Percentiles rank a stretch among this genome's conserved stretches.
These are phyloP conservation scores for Hypomecis atomaria DNA, from an alignment of 2,888 invertebrate genomes.

Conservation along the genomic window DNA sequence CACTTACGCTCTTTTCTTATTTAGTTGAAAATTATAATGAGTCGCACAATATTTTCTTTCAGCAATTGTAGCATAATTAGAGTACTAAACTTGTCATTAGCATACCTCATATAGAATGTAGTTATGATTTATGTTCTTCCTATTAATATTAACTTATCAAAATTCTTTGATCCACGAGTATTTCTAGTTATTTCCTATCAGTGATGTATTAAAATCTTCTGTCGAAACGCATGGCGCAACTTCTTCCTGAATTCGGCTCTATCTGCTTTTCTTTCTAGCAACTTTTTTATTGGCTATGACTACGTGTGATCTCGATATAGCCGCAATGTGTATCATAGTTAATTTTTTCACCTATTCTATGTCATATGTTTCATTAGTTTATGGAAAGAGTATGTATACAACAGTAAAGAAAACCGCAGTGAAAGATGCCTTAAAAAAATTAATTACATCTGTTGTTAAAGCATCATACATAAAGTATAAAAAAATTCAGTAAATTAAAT, in stretches of 20 bases:
- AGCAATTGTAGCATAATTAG: no score
- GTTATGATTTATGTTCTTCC: background rate
- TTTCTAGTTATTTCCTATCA: background rate
- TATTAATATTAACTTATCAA: background rate
- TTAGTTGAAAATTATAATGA: background rate
- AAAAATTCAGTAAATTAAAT: no score
- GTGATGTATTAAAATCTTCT: slow-evolving; percentile 1
- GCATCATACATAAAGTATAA: no score
- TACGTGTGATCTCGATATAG: background rate
- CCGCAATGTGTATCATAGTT: no score
- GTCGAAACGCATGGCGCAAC: slow-evolving; percentile 20
- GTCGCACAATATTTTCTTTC: no score
- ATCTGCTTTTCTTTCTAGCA: slow-evolving; percentile 12
- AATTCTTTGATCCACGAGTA: background rate
- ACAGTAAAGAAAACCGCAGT: no score
- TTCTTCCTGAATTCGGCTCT: slow-evolving; percentile 6
- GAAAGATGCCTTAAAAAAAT: no score
- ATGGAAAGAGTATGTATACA: no score
- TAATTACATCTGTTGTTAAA: no score
- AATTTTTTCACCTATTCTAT: background rate
- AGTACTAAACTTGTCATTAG: no score
- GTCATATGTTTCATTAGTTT: background rate
- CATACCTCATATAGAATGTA: background rate
- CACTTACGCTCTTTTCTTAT: slow-evolving; percentile 1
- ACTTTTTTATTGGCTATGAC: slow-evolving; percentile 1